phyloP scores from a whole-genome alignment of 2,113 vertebrate genomes.

The Labeo rohita region DNA sequence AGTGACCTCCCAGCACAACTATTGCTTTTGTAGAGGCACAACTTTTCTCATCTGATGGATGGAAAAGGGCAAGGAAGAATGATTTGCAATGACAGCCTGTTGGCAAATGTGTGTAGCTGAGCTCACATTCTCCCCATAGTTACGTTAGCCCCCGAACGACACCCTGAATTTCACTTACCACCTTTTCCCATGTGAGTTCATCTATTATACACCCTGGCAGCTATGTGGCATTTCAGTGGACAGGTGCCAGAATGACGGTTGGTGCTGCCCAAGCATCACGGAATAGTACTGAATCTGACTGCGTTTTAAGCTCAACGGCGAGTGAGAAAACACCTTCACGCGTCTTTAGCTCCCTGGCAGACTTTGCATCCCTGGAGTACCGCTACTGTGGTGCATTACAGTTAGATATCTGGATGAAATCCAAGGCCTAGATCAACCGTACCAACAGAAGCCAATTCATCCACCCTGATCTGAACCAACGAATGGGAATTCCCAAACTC shows the following conservation, averaged over 20 bases:
- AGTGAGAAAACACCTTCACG: conserved; percentile 25
- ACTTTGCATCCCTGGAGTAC: conserved; percentile 34
- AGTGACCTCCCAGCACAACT: neutral
- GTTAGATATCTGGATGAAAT: conserved; percentile 7
- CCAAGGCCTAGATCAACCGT: neutral
- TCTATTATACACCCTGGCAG: conserved; percentile 61
- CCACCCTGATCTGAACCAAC: neutral
- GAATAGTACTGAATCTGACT: conserved; percentile 44
- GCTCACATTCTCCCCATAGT: conserved; percentile 42
- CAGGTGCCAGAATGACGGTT: conserved; percentile 54
- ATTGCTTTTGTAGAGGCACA: conserved; percentile 3
- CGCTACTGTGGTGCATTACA: conserved; percentile 28
- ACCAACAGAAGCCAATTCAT: conserved; percentile 25
- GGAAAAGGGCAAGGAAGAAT: neutral
- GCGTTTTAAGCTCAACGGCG: conserved; percentile 12
- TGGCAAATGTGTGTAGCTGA: conserved; percentile 49
- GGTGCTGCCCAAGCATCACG: conserved; percentile 66
- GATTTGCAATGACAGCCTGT: conserved; percentile 11
- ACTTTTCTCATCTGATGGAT: neutral
- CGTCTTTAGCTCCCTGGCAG: conserved; percentile 28
- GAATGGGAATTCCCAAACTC: conserved; percentile 17
- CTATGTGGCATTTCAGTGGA: conserved; percentile 61
- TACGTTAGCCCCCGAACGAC: neutral
- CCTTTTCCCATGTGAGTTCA: conserved; percentile 57
- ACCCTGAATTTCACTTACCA: conserved; percentile 33